These are phyloP conservation scores for Tenthredo distinguenda DNA, from an alignment of 2,888 invertebrate species.

Conservation along the genomic window DNA sequence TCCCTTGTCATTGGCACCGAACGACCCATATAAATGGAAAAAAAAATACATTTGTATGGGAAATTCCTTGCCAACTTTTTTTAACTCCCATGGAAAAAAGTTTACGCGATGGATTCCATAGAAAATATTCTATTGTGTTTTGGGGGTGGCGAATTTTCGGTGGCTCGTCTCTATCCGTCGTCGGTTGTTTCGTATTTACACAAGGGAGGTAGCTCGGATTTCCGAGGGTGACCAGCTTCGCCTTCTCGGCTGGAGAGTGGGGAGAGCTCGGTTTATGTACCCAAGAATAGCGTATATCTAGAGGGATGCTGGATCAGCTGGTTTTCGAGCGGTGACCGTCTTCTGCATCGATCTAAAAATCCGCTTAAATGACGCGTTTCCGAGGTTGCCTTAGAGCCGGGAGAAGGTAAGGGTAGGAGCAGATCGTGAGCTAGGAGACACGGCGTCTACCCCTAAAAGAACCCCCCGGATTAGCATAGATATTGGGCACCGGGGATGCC, in stretches of 20 bases:
- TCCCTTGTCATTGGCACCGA: background rate
- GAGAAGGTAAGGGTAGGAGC: background rate
- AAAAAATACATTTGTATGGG: background rate
- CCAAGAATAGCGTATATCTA: background rate
- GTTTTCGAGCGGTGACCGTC: slow-evolving; percentile 16
- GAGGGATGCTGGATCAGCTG: slow-evolving; percentile 34
- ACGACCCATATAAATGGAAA: background rate
- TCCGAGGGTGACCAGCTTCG: background rate
- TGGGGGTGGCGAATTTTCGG: background rate
- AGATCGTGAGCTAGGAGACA: slow-evolving; percentile 54
- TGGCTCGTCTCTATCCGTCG: background rate
- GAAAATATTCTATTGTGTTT: background rate
- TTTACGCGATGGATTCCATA: too few species aligned
- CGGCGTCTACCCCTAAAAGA: slow-evolving; percentile 57
- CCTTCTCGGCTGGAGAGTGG: background rate
- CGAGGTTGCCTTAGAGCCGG: background rate
- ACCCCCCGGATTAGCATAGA: slow-evolving; percentile 68
- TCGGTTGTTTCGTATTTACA: background rate
- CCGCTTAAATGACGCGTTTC: slow-evolving; percentile 44
- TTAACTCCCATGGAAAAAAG: background rate
- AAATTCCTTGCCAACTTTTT: background rate
- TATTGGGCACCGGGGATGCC: slow-evolving; percentile 64
- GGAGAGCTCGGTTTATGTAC: background rate
- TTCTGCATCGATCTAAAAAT: slow-evolving; percentile 34
- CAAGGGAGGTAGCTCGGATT: background rate